Evolutionary conservation across 2,113 vertebrate species (phyloP).

Genomic region (Dipodomys ordii): DNA sequence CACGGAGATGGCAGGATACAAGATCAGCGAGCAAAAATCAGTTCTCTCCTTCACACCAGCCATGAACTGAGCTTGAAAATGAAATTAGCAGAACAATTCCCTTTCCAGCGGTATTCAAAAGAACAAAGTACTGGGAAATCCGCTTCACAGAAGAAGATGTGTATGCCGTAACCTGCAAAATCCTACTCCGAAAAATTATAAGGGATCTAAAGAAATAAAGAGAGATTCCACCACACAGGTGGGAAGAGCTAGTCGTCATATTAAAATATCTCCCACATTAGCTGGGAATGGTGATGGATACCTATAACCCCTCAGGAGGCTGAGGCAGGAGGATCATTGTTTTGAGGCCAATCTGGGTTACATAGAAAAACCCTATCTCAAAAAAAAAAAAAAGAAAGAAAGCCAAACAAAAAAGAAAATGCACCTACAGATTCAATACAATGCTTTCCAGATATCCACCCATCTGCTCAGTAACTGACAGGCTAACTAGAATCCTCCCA

Average conservation of each 20-base stretch:
- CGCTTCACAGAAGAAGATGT: background rate
- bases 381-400: too few species aligned
- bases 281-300: too few species aligned
- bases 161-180: background rate
- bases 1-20: background rate
- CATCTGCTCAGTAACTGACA: constrained; percentile 9
- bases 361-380: too few species aligned
- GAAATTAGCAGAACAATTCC: constrained; percentile 30
- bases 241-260: background rate
- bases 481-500: background rate
- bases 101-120: background rate
- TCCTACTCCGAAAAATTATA: constrained; percentile 22
- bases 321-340: too few species aligned
- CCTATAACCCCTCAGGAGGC: too few species aligned
- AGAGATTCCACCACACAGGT: background rate
- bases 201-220: background rate
- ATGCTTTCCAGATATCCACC: background rate
- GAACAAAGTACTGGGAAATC: background rate
- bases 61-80: background rate
- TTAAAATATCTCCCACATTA: constrained; percentile 6
- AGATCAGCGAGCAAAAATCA: background rate
- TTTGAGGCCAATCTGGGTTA: too few species aligned
- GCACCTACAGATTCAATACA: background rate
- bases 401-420: background rate
- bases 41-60: background rate